Conservation (phyloP, 1,140 invertebrate genomes). For the Atta texana region DNA sequence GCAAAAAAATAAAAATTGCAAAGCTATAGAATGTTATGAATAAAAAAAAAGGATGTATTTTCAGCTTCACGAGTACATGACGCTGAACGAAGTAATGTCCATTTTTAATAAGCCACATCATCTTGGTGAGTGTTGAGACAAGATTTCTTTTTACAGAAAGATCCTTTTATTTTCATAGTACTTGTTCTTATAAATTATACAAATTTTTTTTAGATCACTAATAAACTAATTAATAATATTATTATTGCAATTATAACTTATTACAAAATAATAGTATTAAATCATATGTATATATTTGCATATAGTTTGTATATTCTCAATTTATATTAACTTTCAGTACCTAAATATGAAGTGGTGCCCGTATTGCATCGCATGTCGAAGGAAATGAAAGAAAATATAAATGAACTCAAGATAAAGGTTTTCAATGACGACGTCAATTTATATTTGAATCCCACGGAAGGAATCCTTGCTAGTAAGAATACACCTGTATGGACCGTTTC, state of each 20-base stretch:
- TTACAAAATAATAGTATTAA: not conserved
- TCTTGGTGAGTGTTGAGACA: conserved; percentile 46
- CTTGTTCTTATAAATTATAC: not conserved
- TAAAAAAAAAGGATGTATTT: not conserved
- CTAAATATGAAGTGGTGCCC: conserved; percentile 77
- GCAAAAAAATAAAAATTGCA: not conserved
- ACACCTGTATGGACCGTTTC: conserved; percentile 77
- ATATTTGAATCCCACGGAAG: conserved; percentile 76
- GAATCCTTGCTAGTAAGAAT: conserved; percentile 72
- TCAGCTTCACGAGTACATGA: conserved; percentile 67
- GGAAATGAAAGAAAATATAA: conserved; percentile 6
- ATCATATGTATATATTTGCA: not conserved
- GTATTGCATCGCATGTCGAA: conserved; percentile 62
- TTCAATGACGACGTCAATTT: conserved; percentile 72
- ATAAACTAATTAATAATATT: not conserved
- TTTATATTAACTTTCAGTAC: conserved; percentile 72
- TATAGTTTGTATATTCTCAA: not conserved
- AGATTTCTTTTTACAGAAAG: not conserved
- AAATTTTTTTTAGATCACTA: not conserved
- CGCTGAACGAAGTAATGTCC: conserved; percentile 54
- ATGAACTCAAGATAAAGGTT: conserved; percentile 68
- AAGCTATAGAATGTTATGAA: not conserved
- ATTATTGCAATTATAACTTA: not conserved
- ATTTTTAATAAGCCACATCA: conserved; percentile 57
- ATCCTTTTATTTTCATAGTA: not conserved